These are phyloP conservation scores for Tichodroma muraria DNA, from an alignment of 2,113 vertebrate species.

Conservation along the genomic window DNA sequence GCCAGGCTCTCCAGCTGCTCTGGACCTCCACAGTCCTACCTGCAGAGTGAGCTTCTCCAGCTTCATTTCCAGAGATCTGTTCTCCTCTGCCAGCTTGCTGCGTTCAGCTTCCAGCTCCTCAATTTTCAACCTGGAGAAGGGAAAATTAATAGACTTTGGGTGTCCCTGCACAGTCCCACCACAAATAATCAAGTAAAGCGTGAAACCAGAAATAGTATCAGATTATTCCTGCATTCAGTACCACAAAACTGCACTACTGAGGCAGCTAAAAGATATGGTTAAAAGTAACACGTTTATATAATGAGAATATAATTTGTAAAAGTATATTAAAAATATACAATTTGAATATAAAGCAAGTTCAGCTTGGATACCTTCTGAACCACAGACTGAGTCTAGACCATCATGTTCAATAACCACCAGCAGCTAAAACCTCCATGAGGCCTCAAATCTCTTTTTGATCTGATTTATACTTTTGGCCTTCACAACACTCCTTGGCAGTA, in stretches of 20 bases:
- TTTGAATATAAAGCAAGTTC: not conserved
- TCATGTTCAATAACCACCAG: not conserved
- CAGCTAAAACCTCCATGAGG: not conserved
- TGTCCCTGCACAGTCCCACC: not conserved
- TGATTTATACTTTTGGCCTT: conserved; percentile 53
- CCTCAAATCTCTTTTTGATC: conserved; percentile 34
- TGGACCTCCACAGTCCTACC: conserved; percentile 61
- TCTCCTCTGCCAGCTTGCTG: conserved; percentile 81
- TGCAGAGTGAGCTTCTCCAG: conserved; percentile 85
- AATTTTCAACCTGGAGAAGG: conserved; percentile 80
- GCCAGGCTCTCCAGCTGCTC: not conserved
- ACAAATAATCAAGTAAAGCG: not conserved
- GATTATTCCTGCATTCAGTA: not conserved
- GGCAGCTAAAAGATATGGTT: not conserved
- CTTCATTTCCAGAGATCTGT: conserved; percentile 80
- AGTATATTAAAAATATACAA: not conserved
- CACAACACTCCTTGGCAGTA: conserved; percentile 7
- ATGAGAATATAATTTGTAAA: not conserved
- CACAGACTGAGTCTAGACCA: not conserved
- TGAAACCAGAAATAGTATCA: not conserved
- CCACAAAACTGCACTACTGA: not conserved
- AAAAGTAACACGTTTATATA: not conserved
- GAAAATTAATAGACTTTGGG: not conserved
- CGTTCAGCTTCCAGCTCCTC: conserved; percentile 89
- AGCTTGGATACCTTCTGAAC: not conserved